Conservation (phyloP, 2,113 vertebrate genomes). For the Microtus oregoni region DNA sequence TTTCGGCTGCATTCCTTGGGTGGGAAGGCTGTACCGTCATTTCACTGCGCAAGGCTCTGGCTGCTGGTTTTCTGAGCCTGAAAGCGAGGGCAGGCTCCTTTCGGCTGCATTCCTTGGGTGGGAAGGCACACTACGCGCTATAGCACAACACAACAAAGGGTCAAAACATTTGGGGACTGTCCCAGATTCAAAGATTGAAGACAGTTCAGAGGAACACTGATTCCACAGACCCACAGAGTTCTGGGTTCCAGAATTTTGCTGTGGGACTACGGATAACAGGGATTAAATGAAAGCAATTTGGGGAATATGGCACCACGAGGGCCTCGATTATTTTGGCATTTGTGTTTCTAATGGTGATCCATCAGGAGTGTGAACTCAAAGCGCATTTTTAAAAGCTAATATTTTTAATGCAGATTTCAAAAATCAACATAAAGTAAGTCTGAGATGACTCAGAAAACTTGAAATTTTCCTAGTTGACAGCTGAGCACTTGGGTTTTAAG, state of each 20-base stretch:
- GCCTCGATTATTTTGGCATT: background rate
- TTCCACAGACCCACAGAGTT: background rate
- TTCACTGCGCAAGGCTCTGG: background rate
- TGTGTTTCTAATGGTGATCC: background rate
- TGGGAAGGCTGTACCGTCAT: background rate
- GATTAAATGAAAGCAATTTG: background rate
- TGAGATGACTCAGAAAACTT: background rate
- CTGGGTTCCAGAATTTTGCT: background rate
- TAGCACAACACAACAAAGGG: background rate
- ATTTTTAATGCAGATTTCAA: slow-evolving; percentile 14
- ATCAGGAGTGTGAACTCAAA: background rate
- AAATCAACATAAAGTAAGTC: slow-evolving; percentile 8
- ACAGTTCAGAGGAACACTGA: background rate
- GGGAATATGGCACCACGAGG: background rate
- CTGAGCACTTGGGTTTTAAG: background rate
- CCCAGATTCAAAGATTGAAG: background rate
- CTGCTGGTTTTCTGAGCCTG: background rate
- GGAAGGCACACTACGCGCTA: background rate
- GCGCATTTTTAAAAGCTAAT: background rate
- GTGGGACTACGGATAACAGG: background rate
- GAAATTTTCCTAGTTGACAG: background rate
- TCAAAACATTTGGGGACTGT: background rate
- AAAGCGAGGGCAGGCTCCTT: background rate
- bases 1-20: background rate
- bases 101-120: background rate